These are phyloP conservation scores for Margaritifera margaritifera DNA, from an alignment of 2,888 invertebrate genomes.

Conservation along the genomic window DNA sequence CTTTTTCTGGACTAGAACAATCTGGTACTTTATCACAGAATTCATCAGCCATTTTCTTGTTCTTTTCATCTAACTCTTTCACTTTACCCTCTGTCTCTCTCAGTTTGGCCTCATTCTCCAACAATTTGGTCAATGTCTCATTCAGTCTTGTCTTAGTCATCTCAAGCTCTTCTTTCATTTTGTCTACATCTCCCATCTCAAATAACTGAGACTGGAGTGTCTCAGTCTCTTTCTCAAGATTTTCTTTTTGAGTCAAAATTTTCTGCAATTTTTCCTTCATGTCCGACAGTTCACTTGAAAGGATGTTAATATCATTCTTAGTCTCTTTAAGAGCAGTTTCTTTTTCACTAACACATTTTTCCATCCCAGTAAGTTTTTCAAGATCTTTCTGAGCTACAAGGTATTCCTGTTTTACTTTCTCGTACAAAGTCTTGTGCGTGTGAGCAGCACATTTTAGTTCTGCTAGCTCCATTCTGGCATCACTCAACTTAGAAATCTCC, in stretches of 20 bases:
- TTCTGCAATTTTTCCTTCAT: not conserved
- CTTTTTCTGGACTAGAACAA: slow-evolving; percentile 34
- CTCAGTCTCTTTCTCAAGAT: slow-evolving; percentile 9
- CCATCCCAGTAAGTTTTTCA: slow-evolving; percentile 14
- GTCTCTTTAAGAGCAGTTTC: slow-evolving; percentile 8
- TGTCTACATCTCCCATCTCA: slow-evolving; percentile 2
- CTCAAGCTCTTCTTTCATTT: not conserved
- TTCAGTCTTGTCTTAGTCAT: slow-evolving; percentile 2
- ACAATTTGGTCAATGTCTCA: slow-evolving; percentile 7
- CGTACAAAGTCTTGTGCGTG: slow-evolving; percentile 43
- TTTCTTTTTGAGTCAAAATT: not conserved
- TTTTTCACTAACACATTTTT: slow-evolving; percentile 11
- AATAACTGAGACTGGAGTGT: not conserved
- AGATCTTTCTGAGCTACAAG: slow-evolving; percentile 19
- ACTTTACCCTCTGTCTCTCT: slow-evolving; percentile 12
- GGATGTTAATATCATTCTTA: slow-evolving; percentile 11
- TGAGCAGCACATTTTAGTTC: slow-evolving; percentile 46
- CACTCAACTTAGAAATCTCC: slow-evolving; percentile 19
- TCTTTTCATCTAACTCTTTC: slow-evolving; percentile 29
- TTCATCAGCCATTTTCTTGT: slow-evolving; percentile 32
- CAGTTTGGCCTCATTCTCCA: slow-evolving; percentile 7
- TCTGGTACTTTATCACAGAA: slow-evolving; percentile 19
- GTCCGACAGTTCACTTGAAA: not conserved
- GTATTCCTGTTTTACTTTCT: slow-evolving; percentile 43
- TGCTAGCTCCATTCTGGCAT: slow-evolving; percentile 40